Evolutionary conservation across 2,888 invertebrate genomes (phyloP), one percentile per base, ranked within the genome.

Genomic region (Protophormia terraenovae): DNA sequence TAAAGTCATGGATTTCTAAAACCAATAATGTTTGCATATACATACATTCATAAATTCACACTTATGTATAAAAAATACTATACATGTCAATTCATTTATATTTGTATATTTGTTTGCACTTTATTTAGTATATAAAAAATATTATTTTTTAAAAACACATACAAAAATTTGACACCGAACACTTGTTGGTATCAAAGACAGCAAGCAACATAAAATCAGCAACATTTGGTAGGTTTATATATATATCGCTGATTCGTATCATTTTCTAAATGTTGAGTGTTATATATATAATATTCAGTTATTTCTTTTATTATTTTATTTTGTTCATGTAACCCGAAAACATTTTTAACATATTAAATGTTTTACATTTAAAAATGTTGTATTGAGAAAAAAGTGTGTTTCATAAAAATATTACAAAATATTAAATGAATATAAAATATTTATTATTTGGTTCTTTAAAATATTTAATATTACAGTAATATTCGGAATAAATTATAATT

Each of bases 171-270:
- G 58, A 73, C 67, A 78, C 67, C 45, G 47, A 72, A 60, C 77
- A 73, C 73, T 78, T 83, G 83, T 78, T 67, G 64, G 55, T 35
- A 14, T 35, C 32, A 41, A 64, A n/a, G n/a, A n/a, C n/a, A n/a
- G n/a, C 27, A 29, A 64, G 19, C 22, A 50, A 50, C 50, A 16
- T n/a, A 50, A 8, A 50, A 24, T 35, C 22, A 60, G 45, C 45
- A 60, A 58, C 32, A 60, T 60, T 45, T 32, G 29, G 8, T 4
- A n/a, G 24, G 47, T 47, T 2, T 19, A 19, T 10, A 14, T 32
- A 6, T 35, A 12, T 47, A 35, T 32, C 47, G 27, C 55, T 16
- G 10, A n/a, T 53, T 24, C n/a, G 8, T 41, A 22, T 58, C 16
- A 32, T 50, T 69, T 14, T 41, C 27, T 62, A 29, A 67, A 47